These are phyloP conservation scores for Kryphioiulus occultus DNA, from an alignment of 2,888 invertebrate species.

Conservation along the genomic window DNA sequence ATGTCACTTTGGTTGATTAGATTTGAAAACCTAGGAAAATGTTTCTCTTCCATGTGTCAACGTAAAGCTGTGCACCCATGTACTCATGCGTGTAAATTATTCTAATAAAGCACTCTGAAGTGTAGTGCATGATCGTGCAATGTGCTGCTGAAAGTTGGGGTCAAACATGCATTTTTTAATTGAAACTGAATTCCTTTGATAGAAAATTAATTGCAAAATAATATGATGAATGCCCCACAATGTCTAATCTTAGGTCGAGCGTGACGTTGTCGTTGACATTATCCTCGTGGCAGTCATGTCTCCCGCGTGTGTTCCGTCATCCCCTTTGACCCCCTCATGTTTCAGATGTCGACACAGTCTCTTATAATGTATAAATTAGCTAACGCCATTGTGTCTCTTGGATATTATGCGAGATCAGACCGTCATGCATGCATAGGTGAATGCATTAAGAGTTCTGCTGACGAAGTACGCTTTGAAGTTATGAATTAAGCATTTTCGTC, in stretches of 20 bases:
- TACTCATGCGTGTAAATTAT: too few species aligned
- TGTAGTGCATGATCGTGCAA: too few species aligned
- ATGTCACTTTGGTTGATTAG: too few species aligned
- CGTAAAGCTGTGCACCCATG: too few species aligned
- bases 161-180: too few species aligned
- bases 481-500: background rate
- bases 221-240: background rate
- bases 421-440: slow-evolving; percentile 4
- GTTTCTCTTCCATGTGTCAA: too few species aligned
- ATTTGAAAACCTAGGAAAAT: too few species aligned
- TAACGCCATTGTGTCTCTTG: background rate
- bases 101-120: too few species aligned
- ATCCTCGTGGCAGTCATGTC: background rate
- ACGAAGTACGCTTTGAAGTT: background rate
- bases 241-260: background rate
- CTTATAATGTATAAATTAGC: background rate
- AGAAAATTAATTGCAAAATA: background rate
- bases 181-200: background rate
- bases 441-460: background rate
- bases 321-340: background rate
- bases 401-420: too few species aligned
- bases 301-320: background rate
- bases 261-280: background rate
- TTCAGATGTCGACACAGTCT: background rate
- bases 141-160: too few species aligned